Percentiles rank a stretch among this genome's conserved stretches.
Conservation (phyloP, 2,797 vertebrate genomes). For the Picus viridis region DNA sequence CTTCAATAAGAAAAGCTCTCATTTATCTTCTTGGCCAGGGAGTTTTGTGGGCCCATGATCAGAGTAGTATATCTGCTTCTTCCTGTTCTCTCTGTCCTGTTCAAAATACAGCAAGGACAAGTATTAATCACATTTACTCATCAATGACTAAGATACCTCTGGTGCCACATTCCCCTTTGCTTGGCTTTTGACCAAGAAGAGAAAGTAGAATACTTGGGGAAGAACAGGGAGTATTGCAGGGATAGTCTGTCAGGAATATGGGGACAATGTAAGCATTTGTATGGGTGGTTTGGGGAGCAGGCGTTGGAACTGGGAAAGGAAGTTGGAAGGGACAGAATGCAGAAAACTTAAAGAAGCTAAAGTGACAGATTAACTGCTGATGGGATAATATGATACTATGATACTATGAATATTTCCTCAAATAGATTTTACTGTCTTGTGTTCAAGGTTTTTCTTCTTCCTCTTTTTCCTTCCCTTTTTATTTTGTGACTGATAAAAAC, state of each 20-base stretch:
- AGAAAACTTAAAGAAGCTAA: neutral
- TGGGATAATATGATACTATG: too few species aligned
- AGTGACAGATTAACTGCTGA: neutral
- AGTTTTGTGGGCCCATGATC: neutral
- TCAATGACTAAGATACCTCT: neutral
- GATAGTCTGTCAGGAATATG: neutral
- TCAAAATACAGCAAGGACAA: neutral
- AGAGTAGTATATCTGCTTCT: neutral
- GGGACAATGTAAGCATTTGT: neutral
- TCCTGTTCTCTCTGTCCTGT: neutral
- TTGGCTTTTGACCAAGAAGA: neutral
- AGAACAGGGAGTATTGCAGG: neutral
- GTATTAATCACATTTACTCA: neutral
- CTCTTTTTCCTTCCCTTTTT: neutral
- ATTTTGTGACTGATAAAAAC: neutral
- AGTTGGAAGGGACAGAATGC: neutral
- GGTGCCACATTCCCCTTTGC: neutral
- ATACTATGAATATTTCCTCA: neutral
- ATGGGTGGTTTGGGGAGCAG: neutral
- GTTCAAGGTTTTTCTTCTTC: neutral
- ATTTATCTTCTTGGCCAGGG: neutral
- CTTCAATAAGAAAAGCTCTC: neutral
- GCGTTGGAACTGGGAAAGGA: neutral
- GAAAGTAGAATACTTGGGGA: neutral
- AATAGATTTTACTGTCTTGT: neutral